Percentiles rank a stretch among this genome's conserved stretches.
Evolutionary conservation across 2,888 invertebrate genomes (phyloP).

Genomic region (Desoria tigrina): DNA sequence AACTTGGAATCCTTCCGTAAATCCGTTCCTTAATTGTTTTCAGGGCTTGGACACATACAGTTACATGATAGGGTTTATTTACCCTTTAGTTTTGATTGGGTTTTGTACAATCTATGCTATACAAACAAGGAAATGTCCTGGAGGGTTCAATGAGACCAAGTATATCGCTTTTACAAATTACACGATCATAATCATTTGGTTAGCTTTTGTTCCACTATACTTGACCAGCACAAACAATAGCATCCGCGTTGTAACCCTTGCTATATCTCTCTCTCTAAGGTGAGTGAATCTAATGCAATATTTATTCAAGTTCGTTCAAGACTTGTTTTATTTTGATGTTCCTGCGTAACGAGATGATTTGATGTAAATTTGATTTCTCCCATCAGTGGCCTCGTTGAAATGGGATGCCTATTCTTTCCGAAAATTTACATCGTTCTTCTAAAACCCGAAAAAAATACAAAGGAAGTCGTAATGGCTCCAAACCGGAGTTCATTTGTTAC

Average conservation of each 20-base stretch:
- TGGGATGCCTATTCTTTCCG: constrained; percentile 62
- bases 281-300: too few species aligned
- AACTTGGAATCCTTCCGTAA: too few species aligned
- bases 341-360: background rate
- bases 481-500: constrained; percentile 55
- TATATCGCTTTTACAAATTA: constrained; percentile 64
- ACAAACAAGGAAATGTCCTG: constrained; percentile 64
- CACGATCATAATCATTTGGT: constrained; percentile 63
- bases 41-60: constrained; percentile 60
- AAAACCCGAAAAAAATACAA: constrained; percentile 64
- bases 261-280: constrained; percentile 61
- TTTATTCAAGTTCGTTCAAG: too few species aligned
- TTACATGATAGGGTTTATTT: constrained; percentile 60
- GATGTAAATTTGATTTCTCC: constrained; percentile 7
- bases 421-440: constrained; percentile 63
- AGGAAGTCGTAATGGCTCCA: constrained; percentile 62
- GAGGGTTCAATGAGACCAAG: constrained; percentile 64
- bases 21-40: constrained; percentile 33
- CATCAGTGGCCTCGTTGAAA: constrained; percentile 60
- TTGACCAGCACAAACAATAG: constrained; percentile 60
- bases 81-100: constrained; percentile 62
- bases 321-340: too few species aligned
- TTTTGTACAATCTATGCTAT: constrained; percentile 63
- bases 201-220: constrained; percentile 63
- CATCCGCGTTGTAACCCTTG: constrained; percentile 61